A percentile compares a stretch with the other conserved stretches of the same genome.
These are phyloP conservation scores for Hydropsyche betteni DNA, from an alignment of 2,888 invertebrate genomes.

Conservation along the genomic window DNA sequence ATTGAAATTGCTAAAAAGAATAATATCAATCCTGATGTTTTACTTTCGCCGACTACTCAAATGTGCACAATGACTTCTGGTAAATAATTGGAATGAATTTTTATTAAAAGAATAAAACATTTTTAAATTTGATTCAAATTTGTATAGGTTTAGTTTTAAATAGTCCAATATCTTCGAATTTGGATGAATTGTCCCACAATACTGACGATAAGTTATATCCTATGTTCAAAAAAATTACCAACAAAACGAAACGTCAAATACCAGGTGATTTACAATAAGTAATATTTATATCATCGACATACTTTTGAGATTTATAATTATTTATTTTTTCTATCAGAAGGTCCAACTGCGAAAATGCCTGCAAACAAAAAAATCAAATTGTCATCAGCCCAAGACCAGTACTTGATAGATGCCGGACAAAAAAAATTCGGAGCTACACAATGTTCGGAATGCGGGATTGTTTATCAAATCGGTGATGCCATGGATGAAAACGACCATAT, in stretches of 20 bases:
- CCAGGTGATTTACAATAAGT: neutral
- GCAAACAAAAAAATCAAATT: constrained; percentile 21
- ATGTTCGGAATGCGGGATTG: constrained; percentile 77
- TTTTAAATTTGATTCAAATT: neutral
- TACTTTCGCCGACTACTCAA: constrained; percentile 56
- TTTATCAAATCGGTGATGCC: constrained; percentile 78
- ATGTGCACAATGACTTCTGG: constrained; percentile 46
- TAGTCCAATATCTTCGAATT: constrained; percentile 4
- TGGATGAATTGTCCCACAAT: neutral
- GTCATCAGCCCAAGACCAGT: constrained; percentile 67
- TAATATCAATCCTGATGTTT: constrained; percentile 59
- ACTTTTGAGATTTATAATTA: too few relatives aligned
- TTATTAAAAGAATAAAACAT: neutral
- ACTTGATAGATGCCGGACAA: constrained; percentile 86
- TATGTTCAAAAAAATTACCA: neutral
- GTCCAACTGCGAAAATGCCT: neutral
- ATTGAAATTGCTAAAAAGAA: constrained; percentile 61
- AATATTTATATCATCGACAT: too few relatives aligned
- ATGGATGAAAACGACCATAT: constrained; percentile 81
- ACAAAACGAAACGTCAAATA: neutral
- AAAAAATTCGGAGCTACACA: constrained; percentile 79
- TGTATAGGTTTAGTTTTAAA: constrained; percentile 8
- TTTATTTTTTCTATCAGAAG: too few relatives aligned
- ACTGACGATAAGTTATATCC: constrained; percentile 1
- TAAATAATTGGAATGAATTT: neutral